These are phyloP conservation scores for Xiphorhynchus elegans DNA, from an alignment of 2,113 vertebrate species.

Conservation along the genomic window DNA sequence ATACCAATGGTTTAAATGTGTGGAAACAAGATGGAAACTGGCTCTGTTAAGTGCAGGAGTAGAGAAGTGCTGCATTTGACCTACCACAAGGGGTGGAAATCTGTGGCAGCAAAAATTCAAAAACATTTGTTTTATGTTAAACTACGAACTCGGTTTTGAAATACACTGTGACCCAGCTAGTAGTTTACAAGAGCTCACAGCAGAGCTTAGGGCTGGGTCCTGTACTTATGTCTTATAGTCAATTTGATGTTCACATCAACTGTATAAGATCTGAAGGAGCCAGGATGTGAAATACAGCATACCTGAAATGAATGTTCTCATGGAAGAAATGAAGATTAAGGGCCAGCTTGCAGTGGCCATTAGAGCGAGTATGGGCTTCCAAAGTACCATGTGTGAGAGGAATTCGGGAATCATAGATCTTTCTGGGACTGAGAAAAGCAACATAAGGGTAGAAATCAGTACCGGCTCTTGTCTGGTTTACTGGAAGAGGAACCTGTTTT, in stretches of 20 bases:
- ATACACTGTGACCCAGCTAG: accelerated
- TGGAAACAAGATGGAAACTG: conserved; percentile 13
- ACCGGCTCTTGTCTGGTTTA: background rate
- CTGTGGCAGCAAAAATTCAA: background rate
- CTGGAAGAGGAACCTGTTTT: background rate
- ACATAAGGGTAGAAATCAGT: background rate
- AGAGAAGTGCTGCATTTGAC: background rate
- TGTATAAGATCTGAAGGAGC: background rate
- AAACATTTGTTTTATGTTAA: background rate
- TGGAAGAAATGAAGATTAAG: background rate
- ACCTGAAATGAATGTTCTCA: background rate
- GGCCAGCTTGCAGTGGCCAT: background rate
- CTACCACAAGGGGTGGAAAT: background rate
- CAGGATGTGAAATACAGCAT: background rate
- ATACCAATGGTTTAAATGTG: conserved; percentile 3
- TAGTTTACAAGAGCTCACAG: background rate
- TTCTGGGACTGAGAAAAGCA: background rate
- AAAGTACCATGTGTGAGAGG: background rate
- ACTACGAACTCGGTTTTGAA: background rate
- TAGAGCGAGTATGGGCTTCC: background rate
- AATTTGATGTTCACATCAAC: background rate
- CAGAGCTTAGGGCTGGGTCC: background rate
- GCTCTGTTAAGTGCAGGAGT: background rate
- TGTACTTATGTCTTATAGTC: background rate
- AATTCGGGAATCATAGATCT: background rate